Percentiles rank a stretch among this genome's conserved stretches.
Conservation (phyloP, 1,140 invertebrate genomes). For the Arctopsyche grandis region DNA sequence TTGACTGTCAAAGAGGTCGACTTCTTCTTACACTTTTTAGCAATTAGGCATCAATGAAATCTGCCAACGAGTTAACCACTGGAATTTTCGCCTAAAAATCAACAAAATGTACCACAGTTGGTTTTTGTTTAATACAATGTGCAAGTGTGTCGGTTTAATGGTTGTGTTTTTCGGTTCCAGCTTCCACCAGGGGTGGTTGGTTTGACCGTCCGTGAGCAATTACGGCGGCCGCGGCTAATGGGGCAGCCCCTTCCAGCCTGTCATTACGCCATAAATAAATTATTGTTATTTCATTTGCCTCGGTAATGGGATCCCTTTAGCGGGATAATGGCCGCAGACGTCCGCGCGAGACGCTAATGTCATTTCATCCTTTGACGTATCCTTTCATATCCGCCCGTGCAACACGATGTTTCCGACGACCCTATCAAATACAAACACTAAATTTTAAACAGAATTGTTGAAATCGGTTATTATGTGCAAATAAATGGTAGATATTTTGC, state of each 20-base stretch:
- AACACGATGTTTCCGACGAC: neutral
- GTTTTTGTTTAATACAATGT: no score
- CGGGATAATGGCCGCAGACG: slow-evolving; percentile 29
- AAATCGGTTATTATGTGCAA: no score
- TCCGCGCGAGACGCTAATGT: slow-evolving; percentile 26
- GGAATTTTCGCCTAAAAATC: no score
- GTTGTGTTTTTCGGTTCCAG: neutral
- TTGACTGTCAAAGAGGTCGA: no score
- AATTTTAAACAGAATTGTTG: no score
- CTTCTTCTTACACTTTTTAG: no score
- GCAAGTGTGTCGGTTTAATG: no score
- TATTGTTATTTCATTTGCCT: slow-evolving; percentile 42
- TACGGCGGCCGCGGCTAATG: slow-evolving; percentile 19
- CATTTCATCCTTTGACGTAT: slow-evolving; percentile 30
- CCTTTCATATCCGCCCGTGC: slow-evolving; percentile 26
- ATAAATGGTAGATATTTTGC: no score
- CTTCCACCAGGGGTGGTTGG: neutral
- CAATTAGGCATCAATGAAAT: no score
- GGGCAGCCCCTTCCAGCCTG: slow-evolving; percentile 1
- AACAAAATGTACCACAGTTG: no score
- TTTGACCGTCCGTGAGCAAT: neutral
- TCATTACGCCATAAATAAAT: slow-evolving; percentile 41
- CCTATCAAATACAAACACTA: no score
- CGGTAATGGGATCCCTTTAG: slow-evolving; percentile 39
- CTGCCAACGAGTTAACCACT: neutral